Evolutionary conservation across 2,888 invertebrate species (phyloP).

Genomic region (Himalopsyche tibetana): DNA sequence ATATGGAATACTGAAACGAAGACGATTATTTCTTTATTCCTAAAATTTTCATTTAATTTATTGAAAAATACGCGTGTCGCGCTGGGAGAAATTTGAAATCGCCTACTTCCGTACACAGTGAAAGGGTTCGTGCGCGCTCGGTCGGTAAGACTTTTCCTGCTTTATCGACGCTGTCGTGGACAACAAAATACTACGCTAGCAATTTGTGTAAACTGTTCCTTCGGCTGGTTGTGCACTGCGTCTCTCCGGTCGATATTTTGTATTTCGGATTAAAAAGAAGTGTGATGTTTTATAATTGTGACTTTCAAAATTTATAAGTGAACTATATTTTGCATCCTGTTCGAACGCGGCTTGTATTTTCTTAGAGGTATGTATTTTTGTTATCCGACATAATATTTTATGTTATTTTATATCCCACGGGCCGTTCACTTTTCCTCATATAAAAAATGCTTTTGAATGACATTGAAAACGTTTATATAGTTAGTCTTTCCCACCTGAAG

Average conservation of each 20-base stretch:
- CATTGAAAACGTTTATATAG: conserved; percentile 20
- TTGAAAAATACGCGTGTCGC: neutral
- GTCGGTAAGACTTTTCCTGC: conserved; percentile 36
- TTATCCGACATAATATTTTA: conserved; percentile 17
- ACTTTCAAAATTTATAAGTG: conserved; percentile 38
- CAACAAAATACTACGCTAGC: conserved; percentile 43
- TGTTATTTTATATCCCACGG: neutral
- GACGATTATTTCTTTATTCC: neutral
- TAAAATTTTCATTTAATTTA: too few relatives aligned
- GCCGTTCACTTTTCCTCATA: neutral
- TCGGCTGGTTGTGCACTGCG: conserved; percentile 42
- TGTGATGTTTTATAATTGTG: conserved; percentile 32
- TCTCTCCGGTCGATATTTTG: conserved; percentile 42
- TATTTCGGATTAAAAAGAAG: conserved; percentile 42
- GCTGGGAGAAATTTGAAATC: neutral
- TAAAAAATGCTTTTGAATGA: conserved; percentile 25
- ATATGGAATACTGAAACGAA: neutral
- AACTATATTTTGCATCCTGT: conserved; percentile 6
- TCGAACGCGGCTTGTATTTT: conserved; percentile 15
- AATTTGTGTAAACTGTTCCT: conserved; percentile 42
- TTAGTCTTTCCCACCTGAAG: neutral
- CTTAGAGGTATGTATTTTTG: conserved; percentile 36
- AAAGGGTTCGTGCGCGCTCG: conserved; percentile 26
- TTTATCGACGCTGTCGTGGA: conserved; percentile 40
- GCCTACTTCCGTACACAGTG: neutral